Conservation (phyloP, 2,888 invertebrate species). For the Drosophila neoperkinsi region DNA sequence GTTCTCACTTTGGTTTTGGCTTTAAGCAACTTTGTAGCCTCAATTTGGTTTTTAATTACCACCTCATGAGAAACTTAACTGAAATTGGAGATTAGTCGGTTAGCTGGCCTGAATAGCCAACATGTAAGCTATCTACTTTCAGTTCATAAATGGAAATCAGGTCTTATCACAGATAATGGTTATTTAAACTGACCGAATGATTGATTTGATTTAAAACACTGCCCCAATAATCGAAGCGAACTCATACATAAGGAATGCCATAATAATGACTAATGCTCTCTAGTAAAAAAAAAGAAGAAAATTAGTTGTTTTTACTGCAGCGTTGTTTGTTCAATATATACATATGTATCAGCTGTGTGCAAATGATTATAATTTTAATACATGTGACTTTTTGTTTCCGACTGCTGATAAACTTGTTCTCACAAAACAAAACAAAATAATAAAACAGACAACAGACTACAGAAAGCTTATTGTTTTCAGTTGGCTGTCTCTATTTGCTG, state of each 20-base stretch:
- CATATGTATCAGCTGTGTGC: neutral
- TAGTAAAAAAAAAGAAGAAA: neutral
- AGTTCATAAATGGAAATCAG: neutral
- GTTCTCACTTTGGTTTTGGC: constrained; percentile 14
- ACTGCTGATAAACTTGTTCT: constrained; percentile 43
- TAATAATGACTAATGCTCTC: neutral
- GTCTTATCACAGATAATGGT: neutral
- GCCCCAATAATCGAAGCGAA: neutral
- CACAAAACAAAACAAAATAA: constrained; percentile 12
- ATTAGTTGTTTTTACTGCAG: neutral
- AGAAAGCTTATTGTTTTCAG: constrained; percentile 30
- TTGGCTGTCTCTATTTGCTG: constrained; percentile 17
- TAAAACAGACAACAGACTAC: neutral
- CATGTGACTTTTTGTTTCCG: constrained; percentile 8
- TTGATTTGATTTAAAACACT: neutral
- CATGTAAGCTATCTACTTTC: neutral
- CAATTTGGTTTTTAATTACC: constrained; percentile 27
- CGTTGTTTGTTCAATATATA: constrained; percentile 10
- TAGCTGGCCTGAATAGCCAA: neutral
- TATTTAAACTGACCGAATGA: neutral
- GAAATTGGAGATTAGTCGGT: neutral
- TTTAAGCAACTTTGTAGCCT: constrained; percentile 11
- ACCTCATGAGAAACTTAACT: neutral
- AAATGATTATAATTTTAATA: neutral
- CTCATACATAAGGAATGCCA: neutral